Evolutionary conservation across 1,140 invertebrate genomes (phyloP), one percentile per base, ranked within the genome.

Genomic region (Trachelipus rathkii): DNA sequence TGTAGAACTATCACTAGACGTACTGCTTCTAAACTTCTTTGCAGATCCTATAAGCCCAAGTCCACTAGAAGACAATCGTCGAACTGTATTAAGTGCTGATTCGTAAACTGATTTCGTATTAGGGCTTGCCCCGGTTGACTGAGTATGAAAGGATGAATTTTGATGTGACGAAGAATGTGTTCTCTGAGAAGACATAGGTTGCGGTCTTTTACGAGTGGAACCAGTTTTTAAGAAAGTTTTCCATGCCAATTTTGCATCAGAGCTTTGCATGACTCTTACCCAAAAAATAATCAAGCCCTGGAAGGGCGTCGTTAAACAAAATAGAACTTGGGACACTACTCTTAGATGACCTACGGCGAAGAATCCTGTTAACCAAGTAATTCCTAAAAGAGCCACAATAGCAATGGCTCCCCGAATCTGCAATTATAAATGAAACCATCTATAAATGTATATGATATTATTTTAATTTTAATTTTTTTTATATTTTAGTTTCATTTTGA

Each of bases 271-370:
- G 73, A 87, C 87, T 11, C 87, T 84, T 74, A 88, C 86, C 8
- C 88, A 76, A 81, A 88, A 88, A 50, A 88, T 87, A 53, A 88
- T 82, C 77, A 88, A 87, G 44, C 87, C 87, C 83, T 88, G 87
- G 1, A 88, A 82, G 19, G 87, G 86, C 81, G 87, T 88, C 44
- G 84, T 81, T 13, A 88, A 83, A 79, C 86, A 87, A 82, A 88
- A 88, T 15, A 88, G 72, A 76, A 88, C 88, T 72, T 86, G 85
- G 77, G 88, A 86, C 7, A 85, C 82, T 0, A 88, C 71, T 74
- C 85, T 84, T 2, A 85, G 84, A 45, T 85, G 84, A 60, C 86
- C 85, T 19, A 88, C 83, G 24, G 87, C 87, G 33, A 88, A 82
- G 7, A 87, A 84, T 11, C 87, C 88, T 45, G 87, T 85, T 0